Evolutionary conservation across 2,797 vertebrate species (phyloP).

Genomic region (Calcarius lapponicus): DNA sequence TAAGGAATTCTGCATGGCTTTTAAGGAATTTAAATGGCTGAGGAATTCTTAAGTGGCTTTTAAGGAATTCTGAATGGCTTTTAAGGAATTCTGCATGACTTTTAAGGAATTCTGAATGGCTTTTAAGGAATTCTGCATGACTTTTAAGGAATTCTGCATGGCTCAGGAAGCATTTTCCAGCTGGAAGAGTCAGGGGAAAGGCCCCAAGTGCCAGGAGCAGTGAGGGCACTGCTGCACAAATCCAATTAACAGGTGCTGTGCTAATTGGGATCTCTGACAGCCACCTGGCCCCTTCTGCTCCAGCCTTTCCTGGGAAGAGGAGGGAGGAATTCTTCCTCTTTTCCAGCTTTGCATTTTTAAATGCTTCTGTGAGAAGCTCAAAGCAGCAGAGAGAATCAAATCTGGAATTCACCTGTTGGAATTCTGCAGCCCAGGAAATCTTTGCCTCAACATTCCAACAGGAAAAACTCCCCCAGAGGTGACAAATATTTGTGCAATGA

Average conservation of each 20-base stretch:
- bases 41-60: too few relatives aligned
- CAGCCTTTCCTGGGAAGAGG: not conserved
- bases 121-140: not conserved
- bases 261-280: not conserved
- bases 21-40: too few relatives aligned
- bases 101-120: not conserved
- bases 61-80: not conserved
- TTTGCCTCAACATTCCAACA: not conserved
- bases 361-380: not conserved
- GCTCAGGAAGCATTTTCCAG: not conserved
- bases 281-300: not conserved
- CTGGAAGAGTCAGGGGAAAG: not conserved
- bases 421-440: not conserved
- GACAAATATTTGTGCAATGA: not conserved
- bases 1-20: too few relatives aligned
- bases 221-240: conserved; percentile 6
- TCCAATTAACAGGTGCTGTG: not conserved
- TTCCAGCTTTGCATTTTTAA: not conserved
- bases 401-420: not conserved
- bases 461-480: not conserved
- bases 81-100: not conserved
- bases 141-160: not conserved
- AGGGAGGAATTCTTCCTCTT: not conserved
- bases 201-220: not conserved
- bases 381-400: not conserved